A percentile compares a stretch with the other conserved stretches of the same genome.
These are phyloP conservation scores for Lasiurus borealis DNA, from an alignment of 2,113 vertebrate genomes.

Conservation along the genomic window DNA sequence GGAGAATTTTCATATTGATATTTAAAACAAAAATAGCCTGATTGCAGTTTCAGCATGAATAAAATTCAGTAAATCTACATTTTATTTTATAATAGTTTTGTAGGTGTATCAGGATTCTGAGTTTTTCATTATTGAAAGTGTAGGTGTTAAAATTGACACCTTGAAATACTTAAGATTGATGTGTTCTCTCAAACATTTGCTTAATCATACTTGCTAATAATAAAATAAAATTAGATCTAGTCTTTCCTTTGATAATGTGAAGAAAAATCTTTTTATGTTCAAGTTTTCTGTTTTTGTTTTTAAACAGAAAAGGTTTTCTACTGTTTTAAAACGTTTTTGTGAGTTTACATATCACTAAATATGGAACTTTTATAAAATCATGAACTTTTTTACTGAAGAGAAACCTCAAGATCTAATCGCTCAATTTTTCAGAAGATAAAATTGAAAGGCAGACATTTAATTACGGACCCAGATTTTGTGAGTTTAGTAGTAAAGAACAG, in stretches of 20 bases:
- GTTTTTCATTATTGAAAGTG: slow-evolving; percentile 53
- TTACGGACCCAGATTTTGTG: background rate
- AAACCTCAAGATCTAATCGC: background rate
- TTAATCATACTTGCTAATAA: slow-evolving; percentile 25
- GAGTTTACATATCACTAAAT: background rate
- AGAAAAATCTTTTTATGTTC: background rate
- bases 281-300: background rate
- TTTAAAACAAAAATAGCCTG: background rate
- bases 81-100: slow-evolving; percentile 35
- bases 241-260: background rate
- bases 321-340: slow-evolving; percentile 26
- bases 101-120: slow-evolving; percentile 19
- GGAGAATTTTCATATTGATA: slow-evolving; percentile 27
- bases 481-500: slow-evolving; percentile 19
- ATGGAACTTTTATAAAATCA: slow-evolving; percentile 44
- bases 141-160: slow-evolving; percentile 26
- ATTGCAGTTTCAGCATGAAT: slow-evolving; percentile 35
- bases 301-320: background rate
- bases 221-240: slow-evolving; percentile 1
- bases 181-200: slow-evolving; percentile 51
- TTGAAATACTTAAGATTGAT: slow-evolving; percentile 42
- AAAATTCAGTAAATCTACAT: background rate
- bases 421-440: slow-evolving; percentile 57
- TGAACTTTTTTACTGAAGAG: background rate
- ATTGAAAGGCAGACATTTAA: background rate